phyloP scores from a whole-genome alignment of 2,797 vertebrate genomes.

The Oreonectes daqikongensis region DNA sequence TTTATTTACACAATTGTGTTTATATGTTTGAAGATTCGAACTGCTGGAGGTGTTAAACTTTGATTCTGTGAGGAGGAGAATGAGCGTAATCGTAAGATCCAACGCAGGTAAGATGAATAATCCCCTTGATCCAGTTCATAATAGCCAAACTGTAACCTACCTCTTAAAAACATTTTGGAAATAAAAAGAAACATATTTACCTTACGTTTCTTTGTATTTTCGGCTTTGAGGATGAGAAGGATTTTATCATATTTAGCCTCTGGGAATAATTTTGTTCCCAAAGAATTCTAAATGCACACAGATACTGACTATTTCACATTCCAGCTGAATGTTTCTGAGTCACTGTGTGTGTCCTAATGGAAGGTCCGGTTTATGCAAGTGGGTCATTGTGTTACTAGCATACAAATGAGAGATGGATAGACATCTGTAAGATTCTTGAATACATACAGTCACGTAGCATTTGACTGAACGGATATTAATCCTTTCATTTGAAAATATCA shows the following conservation, averaged over 20 bases:
- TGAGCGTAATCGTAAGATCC: conserved; percentile 93
- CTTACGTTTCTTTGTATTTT: not conserved
- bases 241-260: conserved; percentile 5
- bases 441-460: not conserved
- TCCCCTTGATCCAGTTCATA: not conserved
- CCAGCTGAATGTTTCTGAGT: conserved; percentile 18
- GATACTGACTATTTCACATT: conserved; percentile 5
- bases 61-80: conserved; percentile 92
- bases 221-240: not conserved
- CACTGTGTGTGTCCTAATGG: conserved; percentile 29
- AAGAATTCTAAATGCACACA: not conserved
- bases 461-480: conserved; percentile 4
- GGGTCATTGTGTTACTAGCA: conserved; percentile 44
- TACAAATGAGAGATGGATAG: conserved; percentile 40
- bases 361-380: conserved; percentile 40
- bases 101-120: conserved; percentile 75
- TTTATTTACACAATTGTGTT: conserved; percentile 42
- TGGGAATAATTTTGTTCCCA: not conserved
- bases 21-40: conserved; percentile 82
- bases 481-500: not conserved
- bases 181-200: not conserved
- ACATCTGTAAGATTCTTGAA: conserved; percentile 25
- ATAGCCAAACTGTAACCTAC: not conserved
- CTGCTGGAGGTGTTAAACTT: conserved; percentile 91
- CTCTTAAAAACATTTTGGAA: not conserved